Percentiles rank a stretch among this genome's conserved stretches.
phyloP scores from a whole-genome alignment of 2,888 invertebrate genomes.

The Troilus luridus region DNA sequence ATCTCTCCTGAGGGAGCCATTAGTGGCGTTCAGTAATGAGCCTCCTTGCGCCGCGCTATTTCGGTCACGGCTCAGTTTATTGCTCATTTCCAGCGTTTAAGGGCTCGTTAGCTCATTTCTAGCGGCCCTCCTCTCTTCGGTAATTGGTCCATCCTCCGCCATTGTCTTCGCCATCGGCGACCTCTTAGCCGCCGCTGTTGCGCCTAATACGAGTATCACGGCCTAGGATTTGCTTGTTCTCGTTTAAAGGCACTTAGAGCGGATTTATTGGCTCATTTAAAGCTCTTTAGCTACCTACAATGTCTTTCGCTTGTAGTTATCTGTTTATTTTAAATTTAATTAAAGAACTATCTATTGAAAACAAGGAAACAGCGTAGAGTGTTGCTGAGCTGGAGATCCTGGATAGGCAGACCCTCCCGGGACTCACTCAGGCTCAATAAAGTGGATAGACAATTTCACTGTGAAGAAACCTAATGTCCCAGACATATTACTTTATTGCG shows the following conservation, averaged over 20 bases:
- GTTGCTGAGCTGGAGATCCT: too few species aligned
- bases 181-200: background rate
- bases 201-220: background rate
- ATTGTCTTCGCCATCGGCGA: background rate
- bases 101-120: constrained; percentile 28
- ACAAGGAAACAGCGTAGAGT: too few species aligned
- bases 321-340: too few species aligned
- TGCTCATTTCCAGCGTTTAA: constrained; percentile 39
- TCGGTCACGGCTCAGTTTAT: constrained; percentile 32
- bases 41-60: background rate
- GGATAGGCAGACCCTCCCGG: too few species aligned
- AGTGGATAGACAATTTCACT: too few species aligned
- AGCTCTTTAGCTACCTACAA: background rate
- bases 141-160: constrained; percentile 6
- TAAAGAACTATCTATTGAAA: too few species aligned
- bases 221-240: background rate
- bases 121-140: background rate
- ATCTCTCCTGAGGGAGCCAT: background rate
- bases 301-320: background rate
- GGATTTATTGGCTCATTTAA: background rate
- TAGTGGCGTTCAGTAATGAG: constrained; percentile 12
- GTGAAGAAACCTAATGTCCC: too few species aligned
- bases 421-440: too few species aligned
- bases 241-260: background rate
- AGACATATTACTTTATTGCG: too few species aligned